Evolutionary conservation across 2,797 vertebrate species (phyloP).

Genomic region (Manis pentadactyla): DNA sequence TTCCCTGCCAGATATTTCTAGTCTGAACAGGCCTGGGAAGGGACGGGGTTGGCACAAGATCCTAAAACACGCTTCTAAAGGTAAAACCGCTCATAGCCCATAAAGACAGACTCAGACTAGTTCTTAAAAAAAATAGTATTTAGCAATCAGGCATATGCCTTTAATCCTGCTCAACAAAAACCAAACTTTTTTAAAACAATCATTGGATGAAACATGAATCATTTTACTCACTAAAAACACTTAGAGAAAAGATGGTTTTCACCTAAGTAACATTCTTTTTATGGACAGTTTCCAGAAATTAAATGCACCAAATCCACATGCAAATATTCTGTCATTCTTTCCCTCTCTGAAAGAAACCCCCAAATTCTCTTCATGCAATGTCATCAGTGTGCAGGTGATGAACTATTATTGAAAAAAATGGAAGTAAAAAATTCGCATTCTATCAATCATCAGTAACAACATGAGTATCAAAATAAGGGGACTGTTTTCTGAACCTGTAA

Average conservation of each 20-base stretch:
- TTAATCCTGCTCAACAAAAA: conserved; percentile 76
- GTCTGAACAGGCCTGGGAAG: conserved; percentile 86
- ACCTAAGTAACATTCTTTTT: neutral
- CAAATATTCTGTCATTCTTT: neutral
- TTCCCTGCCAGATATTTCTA: conserved; percentile 84
- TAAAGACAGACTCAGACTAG: conserved; percentile 82
- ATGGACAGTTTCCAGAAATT: conserved; percentile 52
- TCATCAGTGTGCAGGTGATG: neutral
- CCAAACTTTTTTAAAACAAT: conserved; percentile 40
- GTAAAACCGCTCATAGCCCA: conserved; percentile 83
- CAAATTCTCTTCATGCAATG: conserved; percentile 31
- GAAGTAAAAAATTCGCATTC: conserved; percentile 23
- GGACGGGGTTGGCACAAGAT: conserved; percentile 81
- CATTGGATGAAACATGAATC: conserved; percentile 60
- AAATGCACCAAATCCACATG: conserved; percentile 10
- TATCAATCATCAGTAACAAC: neutral
- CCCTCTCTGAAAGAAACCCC: neutral
- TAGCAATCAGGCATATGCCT: conserved; percentile 77
- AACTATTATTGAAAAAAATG: neutral
- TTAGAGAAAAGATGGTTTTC: conserved; percentile 25
- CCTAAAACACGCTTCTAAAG: conserved; percentile 84
- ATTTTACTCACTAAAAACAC: conserved; percentile 45
- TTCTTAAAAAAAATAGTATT: conserved; percentile 77
- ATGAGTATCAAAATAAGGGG: conserved; percentile 16
- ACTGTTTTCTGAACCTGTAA: conserved; percentile 16